A percentile compares a stretch with the other conserved stretches of the same genome.
Conservation (phyloP, 1,140 invertebrate species). For the Trachymyrmex cornetzi region DNA sequence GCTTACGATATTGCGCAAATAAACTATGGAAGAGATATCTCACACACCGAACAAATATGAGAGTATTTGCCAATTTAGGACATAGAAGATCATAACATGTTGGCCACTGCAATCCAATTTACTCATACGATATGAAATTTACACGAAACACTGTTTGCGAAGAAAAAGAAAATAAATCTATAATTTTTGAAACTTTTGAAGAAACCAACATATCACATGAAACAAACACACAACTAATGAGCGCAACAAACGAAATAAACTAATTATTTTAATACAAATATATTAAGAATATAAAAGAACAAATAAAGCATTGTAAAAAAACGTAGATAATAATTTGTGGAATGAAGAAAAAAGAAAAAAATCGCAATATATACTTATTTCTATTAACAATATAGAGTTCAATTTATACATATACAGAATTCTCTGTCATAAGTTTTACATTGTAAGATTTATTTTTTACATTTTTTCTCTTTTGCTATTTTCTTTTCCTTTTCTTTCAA, state of each 20-base stretch:
- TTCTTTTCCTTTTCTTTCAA: background rate
- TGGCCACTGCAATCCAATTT: conserved; percentile 49
- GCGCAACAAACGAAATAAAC: background rate
- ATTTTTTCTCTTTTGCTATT: background rate
- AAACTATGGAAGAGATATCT: conserved; percentile 31
- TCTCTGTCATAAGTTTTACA: conserved; percentile 6
- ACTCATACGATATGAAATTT: conserved; percentile 39
- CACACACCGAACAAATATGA: conserved; percentile 34
- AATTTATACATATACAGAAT: background rate
- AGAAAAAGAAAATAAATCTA: conserved; percentile 19
- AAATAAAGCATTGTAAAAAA: background rate
- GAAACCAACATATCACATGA: background rate
- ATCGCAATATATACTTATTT: background rate
- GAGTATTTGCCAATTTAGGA: conserved; percentile 56
- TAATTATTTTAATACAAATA: background rate
- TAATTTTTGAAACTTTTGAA: conserved; percentile 37
- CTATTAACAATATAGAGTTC: background rate
- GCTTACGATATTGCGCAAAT: conserved; percentile 40
- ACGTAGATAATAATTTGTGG: background rate
- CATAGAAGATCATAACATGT: conserved; percentile 43
- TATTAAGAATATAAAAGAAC: background rate
- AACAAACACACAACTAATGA: background rate
- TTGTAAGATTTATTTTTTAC: background rate
- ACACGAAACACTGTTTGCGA: background rate
- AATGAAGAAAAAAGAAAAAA: background rate